Evolutionary conservation across 1,140 invertebrate genomes (phyloP).

Genomic region (Artemia franciscana): DNA sequence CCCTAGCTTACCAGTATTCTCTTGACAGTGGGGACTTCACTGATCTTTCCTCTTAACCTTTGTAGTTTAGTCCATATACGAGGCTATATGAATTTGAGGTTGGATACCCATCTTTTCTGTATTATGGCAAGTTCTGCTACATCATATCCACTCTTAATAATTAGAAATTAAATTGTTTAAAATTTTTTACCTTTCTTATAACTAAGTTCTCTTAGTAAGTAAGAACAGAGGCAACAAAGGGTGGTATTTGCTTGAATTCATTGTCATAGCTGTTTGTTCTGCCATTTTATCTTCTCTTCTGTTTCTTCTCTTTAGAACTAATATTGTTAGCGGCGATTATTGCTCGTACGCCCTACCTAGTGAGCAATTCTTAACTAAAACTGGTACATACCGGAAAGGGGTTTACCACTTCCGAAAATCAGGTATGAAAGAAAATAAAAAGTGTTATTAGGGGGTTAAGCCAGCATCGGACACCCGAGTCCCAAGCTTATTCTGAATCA

Average conservation of each 20-base stretch:
- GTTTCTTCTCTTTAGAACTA: background rate
- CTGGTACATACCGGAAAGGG: background rate
- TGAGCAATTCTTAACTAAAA: background rate
- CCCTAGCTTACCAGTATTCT: too few species aligned
- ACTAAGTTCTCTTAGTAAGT: too few species aligned
- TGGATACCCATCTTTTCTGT: too few species aligned
- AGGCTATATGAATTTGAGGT: too few species aligned
- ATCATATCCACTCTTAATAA: too few species aligned
- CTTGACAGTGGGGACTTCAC: too few species aligned
- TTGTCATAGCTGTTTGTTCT: background rate
- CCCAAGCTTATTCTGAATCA: background rate
- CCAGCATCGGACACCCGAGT: background rate
- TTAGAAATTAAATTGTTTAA: too few species aligned
- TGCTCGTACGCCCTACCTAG: background rate
- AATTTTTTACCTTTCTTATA: too few species aligned
- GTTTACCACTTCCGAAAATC: background rate
- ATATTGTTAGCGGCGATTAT: background rate
- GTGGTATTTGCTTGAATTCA: background rate
- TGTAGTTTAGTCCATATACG: too few species aligned
- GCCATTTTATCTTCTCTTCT: background rate
- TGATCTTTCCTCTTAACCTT: too few species aligned
- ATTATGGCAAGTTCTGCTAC: too few species aligned
- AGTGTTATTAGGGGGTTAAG: background rate
- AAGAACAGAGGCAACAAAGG: too few species aligned
- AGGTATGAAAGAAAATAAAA: background rate